Evolutionary conservation across 1,140 invertebrate genomes (phyloP).

Genomic region (Alviniconcha marisindica): DNA sequence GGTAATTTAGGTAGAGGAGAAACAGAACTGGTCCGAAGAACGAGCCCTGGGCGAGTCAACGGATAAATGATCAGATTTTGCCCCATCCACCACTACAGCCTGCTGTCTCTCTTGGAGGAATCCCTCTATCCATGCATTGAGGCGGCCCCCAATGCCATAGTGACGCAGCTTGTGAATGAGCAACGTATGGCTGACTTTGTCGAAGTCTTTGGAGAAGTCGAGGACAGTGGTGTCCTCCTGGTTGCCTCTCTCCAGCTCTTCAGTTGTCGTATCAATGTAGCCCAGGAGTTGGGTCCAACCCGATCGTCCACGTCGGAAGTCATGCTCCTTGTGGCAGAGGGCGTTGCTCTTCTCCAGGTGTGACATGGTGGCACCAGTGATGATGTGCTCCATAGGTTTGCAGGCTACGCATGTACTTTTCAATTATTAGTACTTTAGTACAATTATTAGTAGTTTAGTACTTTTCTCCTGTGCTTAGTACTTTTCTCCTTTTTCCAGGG

Average conservation of each 20-base stretch:
- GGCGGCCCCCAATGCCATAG: constrained; percentile 39
- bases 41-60: neutral
- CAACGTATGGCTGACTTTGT: constrained; percentile 49
- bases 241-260: constrained; percentile 29
- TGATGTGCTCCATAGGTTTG: too few relatives aligned
- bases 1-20: constrained; percentile 5
- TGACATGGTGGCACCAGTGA: too few relatives aligned
- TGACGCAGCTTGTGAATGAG: constrained; percentile 41
- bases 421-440: too few relatives aligned
- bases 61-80: constrained; percentile 3
- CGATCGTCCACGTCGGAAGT: constrained; percentile 8
- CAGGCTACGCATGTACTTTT: too few relatives aligned
- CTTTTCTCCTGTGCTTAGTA: too few relatives aligned
- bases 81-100: constrained; percentile 9
- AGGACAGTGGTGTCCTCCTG: constrained; percentile 44
- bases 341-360: too few relatives aligned
- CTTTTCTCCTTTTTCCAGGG: too few relatives aligned
- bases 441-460: too few relatives aligned
- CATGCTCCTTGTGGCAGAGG: too few relatives aligned
- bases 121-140: constrained; percentile 43
- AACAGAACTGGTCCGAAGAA: too few relatives aligned
- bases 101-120: constrained; percentile 36
- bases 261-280: constrained; percentile 31
- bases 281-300: constrained; percentile 45
- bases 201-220: constrained; percentile 52